Evolutionary conservation across 2,888 invertebrate species (phyloP), one percentile per base, ranked within the genome.

Genomic region (Aleiodes leptofemur): DNA sequence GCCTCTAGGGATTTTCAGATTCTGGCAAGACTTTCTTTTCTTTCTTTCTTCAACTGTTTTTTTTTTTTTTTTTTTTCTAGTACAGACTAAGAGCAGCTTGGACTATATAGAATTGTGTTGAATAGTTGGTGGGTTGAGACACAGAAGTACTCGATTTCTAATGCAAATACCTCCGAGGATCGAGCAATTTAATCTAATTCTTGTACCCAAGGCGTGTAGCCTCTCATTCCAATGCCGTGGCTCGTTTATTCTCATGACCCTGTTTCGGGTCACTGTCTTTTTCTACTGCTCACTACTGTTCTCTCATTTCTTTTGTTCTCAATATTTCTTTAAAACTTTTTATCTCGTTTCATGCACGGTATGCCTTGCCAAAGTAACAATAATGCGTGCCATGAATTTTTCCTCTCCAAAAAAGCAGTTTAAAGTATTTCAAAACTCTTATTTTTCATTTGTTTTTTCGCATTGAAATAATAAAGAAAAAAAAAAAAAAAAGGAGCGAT

Each of bases 141-240:
- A 61, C 69, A 61, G 71, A 70, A 69, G 73, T 69, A 76, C 74
- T 78, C 77, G 77, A 79, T 79, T 78, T 73, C 78, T 77, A 79
- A 81, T 81, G 80, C 79, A 81, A 81, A 81, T 81, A 78, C 77
- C 76, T 76, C 50, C 31, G 53, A 76, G 78, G 76, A 78, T 78
- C 73, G 77, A 77, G 80, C 80, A 78, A 79, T 81, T 81, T 79
- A 80, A 81, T 80, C 80, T 77, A 80, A 80, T 81, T 79, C 77
- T 73, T 69, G 77, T 73, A 77, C 76, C 76, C 74, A 72, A 68
- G 64, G 43, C 29, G 57, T 76, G 66, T 73, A 76, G 71, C 23
- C 23, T 72, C 79, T 74, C 72, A 73, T 74, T 76, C 16, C 73
- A 73, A 73, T 73, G 64, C 56, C 48, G 55, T 61, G 48, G 72